phyloP scores from a whole-genome alignment of 2,888 invertebrate genomes.

The Aethes cnicana region DNA sequence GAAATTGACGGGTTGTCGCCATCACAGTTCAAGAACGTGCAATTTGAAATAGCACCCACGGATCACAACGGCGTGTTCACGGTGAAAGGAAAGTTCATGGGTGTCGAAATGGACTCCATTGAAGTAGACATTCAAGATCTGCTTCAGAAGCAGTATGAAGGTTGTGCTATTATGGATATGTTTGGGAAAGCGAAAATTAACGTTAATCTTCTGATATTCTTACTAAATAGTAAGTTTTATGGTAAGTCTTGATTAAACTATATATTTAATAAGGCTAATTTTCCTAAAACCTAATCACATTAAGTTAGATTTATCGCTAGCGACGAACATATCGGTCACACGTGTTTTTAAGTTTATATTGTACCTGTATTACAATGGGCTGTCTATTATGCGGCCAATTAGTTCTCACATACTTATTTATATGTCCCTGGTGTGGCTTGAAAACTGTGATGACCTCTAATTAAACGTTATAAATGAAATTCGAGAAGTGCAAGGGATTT shows the following conservation, averaged over 20 bases:
- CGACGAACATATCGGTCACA: too few species aligned
- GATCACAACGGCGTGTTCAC: constrained; percentile 86
- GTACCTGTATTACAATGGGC: too few species aligned
- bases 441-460: too few species aligned
- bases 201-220: constrained; percentile 87
- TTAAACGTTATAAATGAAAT: too few species aligned
- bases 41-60: constrained; percentile 87
- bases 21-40: constrained; percentile 88
- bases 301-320: too few species aligned
- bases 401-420: too few species aligned
- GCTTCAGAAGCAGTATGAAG: constrained; percentile 89
- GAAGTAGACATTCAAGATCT: constrained; percentile 88
- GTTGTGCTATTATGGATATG: constrained; percentile 88
- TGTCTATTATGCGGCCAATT: too few species aligned
- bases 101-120: constrained; percentile 88
- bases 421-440: too few species aligned
- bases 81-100: constrained; percentile 89
- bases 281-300: too few species aligned
- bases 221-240: constrained; percentile 90
- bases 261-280: too few species aligned
- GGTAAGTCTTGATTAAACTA: constrained; percentile 71
- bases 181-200: constrained; percentile 91
- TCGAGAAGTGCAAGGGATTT: too few species aligned
- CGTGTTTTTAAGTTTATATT: too few species aligned
- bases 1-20: constrained; percentile 86